Percentiles rank a stretch among this genome's conserved stretches.
Conservation (phyloP, 2,888 invertebrate genomes). For the Platycheirus rosarum region DNA sequence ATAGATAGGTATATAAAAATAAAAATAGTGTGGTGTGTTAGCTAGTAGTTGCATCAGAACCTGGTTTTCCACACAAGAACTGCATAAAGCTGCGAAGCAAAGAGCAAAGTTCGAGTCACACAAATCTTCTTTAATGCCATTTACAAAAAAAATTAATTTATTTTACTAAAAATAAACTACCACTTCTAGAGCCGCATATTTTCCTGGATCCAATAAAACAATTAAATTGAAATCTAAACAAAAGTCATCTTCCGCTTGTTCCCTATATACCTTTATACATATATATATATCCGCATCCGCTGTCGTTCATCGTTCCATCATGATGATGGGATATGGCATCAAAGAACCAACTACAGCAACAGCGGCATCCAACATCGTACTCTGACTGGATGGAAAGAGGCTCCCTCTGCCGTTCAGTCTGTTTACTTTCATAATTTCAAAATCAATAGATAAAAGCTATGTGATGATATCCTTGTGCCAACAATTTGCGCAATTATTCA, state of each 20-base stretch:
- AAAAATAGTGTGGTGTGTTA: too few species aligned
- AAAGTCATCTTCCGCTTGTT: slow-evolving; percentile 35
- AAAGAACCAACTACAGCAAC: slow-evolving; percentile 16
- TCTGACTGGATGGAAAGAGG: not conserved
- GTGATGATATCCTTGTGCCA: slow-evolving; percentile 73
- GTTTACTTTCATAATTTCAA: slow-evolving; percentile 82
- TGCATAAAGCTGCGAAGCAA: too few species aligned
- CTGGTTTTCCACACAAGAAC: too few species aligned
- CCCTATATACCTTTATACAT: slow-evolving; percentile 21
- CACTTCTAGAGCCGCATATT: not conserved
- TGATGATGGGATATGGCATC: too few species aligned
- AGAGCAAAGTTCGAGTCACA: too few species aligned
- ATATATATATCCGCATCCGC: too few species aligned
- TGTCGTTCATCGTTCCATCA: slow-evolving; percentile 22
- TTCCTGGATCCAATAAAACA: slow-evolving; percentile 59
- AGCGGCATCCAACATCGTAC: slow-evolving; percentile 15
- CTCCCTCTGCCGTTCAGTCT: slow-evolving; percentile 63
- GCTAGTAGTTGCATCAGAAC: too few species aligned
- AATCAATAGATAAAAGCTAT: slow-evolving; percentile 81
- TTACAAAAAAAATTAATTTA: too few species aligned
- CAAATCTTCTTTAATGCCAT: too few species aligned
- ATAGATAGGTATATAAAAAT: too few species aligned
- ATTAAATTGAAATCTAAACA: slow-evolving; percentile 73
- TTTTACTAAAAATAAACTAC: too few species aligned
- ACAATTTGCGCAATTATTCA: slow-evolving; percentile 75